Percentiles rank a stretch among this genome's conserved stretches.
Conservation (phyloP, 1,140 invertebrate species). For the Brachionus plicatilis region DNA sequence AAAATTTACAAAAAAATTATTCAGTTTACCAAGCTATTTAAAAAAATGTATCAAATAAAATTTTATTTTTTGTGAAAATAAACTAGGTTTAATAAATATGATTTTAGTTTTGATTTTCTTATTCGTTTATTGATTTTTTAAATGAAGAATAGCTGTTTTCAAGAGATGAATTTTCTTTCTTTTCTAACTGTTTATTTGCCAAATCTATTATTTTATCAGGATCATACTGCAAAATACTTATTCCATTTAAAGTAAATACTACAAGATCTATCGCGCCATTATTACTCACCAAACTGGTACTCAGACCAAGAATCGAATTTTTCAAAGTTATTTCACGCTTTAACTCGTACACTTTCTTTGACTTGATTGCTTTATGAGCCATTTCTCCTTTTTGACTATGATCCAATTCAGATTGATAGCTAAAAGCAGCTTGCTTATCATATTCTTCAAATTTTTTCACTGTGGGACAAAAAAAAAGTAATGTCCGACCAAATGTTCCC, state of each 20-base stretch:
- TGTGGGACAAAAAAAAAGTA: conserved; percentile 11
- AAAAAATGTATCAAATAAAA: neutral
- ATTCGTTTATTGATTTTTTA: neutral
- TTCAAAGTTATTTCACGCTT: conserved; percentile 11
- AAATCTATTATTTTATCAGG: neutral
- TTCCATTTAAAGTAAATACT: conserved; percentile 18
- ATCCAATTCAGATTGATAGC: neutral
- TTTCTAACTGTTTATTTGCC: neutral
- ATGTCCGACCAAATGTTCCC: neutral
- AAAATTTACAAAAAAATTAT: neutral
- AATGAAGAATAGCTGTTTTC: neutral
- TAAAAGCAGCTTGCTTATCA: neutral
- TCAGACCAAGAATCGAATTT: conserved; percentile 12
- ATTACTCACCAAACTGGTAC: neutral
- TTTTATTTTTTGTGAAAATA: neutral
- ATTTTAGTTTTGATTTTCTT: neutral
- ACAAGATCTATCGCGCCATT: conserved; percentile 9
- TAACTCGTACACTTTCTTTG: neutral
- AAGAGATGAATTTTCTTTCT: neutral
- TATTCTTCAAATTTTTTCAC: neutral
- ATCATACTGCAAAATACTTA: conserved; percentile 36
- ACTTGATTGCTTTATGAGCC: neutral
- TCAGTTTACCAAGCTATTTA: neutral
- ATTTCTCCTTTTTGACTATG: neutral
- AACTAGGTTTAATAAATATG: neutral